A percentile compares a stretch with the other conserved stretches of the same genome.
Evolutionary conservation across 92 coral and sea anemone genomes (phyloP).

Genomic region (Muricea muricata): DNA sequence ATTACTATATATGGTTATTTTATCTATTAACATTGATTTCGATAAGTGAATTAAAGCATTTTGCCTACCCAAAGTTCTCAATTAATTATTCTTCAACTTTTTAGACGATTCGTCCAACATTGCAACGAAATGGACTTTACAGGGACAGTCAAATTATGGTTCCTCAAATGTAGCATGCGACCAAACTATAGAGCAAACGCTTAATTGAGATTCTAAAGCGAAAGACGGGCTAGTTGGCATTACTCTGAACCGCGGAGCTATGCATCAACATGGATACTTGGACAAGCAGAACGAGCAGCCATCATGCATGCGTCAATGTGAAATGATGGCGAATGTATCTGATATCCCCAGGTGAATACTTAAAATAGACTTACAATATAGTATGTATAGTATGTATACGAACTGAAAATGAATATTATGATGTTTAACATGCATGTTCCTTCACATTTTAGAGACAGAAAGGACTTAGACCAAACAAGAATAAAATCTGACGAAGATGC

Average conservation of each 20-base stretch:
- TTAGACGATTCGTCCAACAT: neutral
- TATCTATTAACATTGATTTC: neutral
- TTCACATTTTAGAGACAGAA: neutral
- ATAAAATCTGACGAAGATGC: neutral
- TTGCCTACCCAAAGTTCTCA: neutral
- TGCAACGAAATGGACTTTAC: neutral
- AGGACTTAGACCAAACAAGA: neutral
- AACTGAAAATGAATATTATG: neutral
- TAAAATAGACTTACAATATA: neutral
- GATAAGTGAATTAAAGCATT: neutral
- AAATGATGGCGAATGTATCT: neutral
- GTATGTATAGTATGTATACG: neutral
- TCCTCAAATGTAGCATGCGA: neutral
- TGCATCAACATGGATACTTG: neutral
- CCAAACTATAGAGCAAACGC: constrained; percentile 2
- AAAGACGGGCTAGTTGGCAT: constrained; percentile 1
- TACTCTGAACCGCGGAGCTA: neutral
- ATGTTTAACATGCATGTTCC: neutral
- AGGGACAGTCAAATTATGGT: neutral
- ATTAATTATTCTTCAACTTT: too few relatives aligned
- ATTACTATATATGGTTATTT: neutral
- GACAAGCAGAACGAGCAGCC: neutral
- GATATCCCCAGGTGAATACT: neutral
- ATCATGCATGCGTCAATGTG: neutral
- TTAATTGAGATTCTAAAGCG: neutral